Evolutionary conservation across 2,888 invertebrate species (phyloP), one percentile per base, ranked within the genome.

Genomic region (Himalopsyche anomala): DNA sequence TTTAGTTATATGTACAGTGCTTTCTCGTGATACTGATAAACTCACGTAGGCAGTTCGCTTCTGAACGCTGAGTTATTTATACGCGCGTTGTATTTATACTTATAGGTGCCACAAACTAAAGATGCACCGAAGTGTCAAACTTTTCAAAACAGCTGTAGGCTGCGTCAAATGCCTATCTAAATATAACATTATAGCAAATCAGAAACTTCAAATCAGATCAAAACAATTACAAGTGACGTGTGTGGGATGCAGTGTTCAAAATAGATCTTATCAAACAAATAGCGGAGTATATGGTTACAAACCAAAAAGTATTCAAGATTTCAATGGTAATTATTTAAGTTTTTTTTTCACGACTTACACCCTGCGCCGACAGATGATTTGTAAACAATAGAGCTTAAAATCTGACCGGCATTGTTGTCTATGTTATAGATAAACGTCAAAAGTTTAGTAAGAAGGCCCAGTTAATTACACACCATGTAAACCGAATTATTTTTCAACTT

Each of bases 231-330:
- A 38, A 74, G 84, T 80, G 80, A 40, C 80, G 36, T 80, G 80
- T 74, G 19, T 80, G 45, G 79, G 51, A 36, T 74, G 84, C 51
- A 83, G 42, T 40, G 55, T 55, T 82, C 51, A 54, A 54, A 51
- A 84, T 84, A 84, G 42, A 79, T 28, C 45, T 6, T 95, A 95
- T 89, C 94, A 95, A 90, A 94, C 94, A 88, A 93, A 94, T 88
- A 90, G 90, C 86, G 94, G 94, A 83, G 94, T 95, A 89, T 94
- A 94, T 90, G 95, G 95, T 55, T 94, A 94, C 91, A 94, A 93
- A 90, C 93, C 93, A 88, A 90, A 90, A 89, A 90, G 89, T 89
- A 89, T 90, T 88, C 91, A 90, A 88, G 92, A 92, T 38, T 88
- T 82, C 80, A 55, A 80, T 54, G 88, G 88, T 88, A 83, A 85